A percentile compares a stretch with the other conserved stretches of the same genome.
Conservation (phyloP, 2,888 invertebrate species). For the Cepaea hortensis region DNA sequence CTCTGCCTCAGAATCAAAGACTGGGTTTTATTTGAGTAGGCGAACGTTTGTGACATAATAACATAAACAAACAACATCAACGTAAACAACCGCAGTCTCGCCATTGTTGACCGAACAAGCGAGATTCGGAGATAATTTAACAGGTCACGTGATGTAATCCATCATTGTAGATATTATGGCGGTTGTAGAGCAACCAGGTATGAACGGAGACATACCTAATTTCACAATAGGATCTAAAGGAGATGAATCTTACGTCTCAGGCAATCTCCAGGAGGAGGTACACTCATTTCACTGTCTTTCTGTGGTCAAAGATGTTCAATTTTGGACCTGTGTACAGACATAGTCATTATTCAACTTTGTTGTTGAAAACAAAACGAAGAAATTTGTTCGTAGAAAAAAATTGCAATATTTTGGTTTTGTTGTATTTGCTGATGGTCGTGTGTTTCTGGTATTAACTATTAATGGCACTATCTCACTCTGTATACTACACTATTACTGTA, state of each 20-base stretch:
- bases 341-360: constrained; percentile 4
- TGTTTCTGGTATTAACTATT: no score
- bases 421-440: no score
- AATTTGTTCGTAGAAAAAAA: no score
- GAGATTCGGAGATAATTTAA: constrained; percentile 68
- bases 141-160: constrained; percentile 71
- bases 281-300: not conserved
- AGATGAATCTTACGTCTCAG: constrained; percentile 61
- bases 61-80: constrained; percentile 3
- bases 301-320: not conserved
- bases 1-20: no score
- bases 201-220: constrained; percentile 70
- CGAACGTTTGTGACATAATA: no score
- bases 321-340: not conserved
- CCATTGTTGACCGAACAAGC: constrained; percentile 55
- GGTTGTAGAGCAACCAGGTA: constrained; percentile 67
- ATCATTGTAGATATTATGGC: constrained; percentile 72
- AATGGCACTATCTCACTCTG: no score
- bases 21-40: no score
- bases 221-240: constrained; percentile 63
- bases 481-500: no score
- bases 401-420: no score
- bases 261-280: constrained; percentile 69
- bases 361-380: not conserved
- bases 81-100: constrained; percentile 43